Evolutionary conservation across 2,888 invertebrate species (phyloP), one percentile per base, ranked within the genome.

Genomic region (Temnothorax rugatulus): DNA sequence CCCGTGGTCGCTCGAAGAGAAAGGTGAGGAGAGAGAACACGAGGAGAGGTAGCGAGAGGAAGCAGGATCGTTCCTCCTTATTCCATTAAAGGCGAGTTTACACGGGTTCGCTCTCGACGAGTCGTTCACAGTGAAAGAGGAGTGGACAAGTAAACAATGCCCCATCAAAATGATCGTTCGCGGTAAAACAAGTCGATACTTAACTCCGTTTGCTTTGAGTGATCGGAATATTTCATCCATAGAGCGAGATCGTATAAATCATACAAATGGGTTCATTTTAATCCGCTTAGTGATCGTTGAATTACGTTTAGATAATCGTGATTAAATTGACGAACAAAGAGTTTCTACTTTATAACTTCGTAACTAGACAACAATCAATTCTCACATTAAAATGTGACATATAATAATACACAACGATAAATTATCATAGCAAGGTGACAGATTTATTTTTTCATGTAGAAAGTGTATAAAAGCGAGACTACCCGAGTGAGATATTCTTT

Each of bases 1-100:
- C 91, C 91, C 90, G 90, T 91, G 90, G 92, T 92, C 82, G 87
- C 82, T 61, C 57, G 85, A 61, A 83, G 89, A 87, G 88, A 85
- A 86, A 87, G 90, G 83, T 86, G 44, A 54, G 41, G 57, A 73
- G 66, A 61, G 74, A 83, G 64, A 47, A 29, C 69, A 34, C 54
- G 68, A 68, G 84, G 74, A 79, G 73, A 88, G 61, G 66, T 57
- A 63, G 13, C 34, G 69, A 38, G 59, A 74, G 75, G 44, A 34
- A 64, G 73, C 82, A 5, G 29, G 63, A 79, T 64, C 63, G 82
- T 79, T 77, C 44, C 63, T 54, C 21, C 64, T 82, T 63, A 44
- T 79, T 76, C 82, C 64, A 64, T 82, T 74, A 79, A 82, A 76
- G 79, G 82, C 54, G 64, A 76, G 61, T 63, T 74, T 82, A 64